These are phyloP conservation scores for Garrulus glandarius DNA, from an alignment of 2,797 vertebrate species.

Conservation along the genomic window DNA sequence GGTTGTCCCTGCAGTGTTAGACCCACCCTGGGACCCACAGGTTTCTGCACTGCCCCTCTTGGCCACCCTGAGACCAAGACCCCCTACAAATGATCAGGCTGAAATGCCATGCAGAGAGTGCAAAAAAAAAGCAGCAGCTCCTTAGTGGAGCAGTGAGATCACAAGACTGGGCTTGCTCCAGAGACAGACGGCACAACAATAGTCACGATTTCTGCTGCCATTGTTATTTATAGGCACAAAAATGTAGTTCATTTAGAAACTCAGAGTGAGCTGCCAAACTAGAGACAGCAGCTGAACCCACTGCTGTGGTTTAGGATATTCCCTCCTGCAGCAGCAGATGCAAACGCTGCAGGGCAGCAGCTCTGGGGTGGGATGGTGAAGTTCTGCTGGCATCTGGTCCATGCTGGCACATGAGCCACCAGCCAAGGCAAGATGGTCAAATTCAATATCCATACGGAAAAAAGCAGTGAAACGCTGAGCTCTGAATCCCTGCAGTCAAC, in stretches of 20 bases:
- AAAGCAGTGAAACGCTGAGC: not conserved
- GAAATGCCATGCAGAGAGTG: not conserved
- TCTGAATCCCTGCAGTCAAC: not conserved
- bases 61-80: not conserved
- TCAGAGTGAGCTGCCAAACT: conserved; percentile 7
- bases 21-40: not conserved
- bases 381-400: not conserved
- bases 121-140: not conserved
- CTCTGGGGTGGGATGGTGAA: not conserved
- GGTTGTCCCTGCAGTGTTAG: not conserved
- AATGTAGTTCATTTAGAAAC: conserved; percentile 5
- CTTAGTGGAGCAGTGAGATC: not conserved
- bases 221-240: conserved; percentile 39
- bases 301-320: not conserved
- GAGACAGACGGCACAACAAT: not conserved
- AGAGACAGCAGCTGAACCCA: not conserved
- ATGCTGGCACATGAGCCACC: not conserved
- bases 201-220: not conserved
- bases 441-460: not conserved
- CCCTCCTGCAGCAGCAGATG: conserved; percentile 1
- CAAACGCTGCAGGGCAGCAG: not conserved
- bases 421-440: not conserved
- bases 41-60: not conserved
- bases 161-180: not conserved
- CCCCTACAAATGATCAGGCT: not conserved